A percentile compares a stretch with the other conserved stretches of the same genome.
These are phyloP conservation scores for Nineta flava DNA, from an alignment of 2,888 invertebrate species.

Conservation along the genomic window DNA sequence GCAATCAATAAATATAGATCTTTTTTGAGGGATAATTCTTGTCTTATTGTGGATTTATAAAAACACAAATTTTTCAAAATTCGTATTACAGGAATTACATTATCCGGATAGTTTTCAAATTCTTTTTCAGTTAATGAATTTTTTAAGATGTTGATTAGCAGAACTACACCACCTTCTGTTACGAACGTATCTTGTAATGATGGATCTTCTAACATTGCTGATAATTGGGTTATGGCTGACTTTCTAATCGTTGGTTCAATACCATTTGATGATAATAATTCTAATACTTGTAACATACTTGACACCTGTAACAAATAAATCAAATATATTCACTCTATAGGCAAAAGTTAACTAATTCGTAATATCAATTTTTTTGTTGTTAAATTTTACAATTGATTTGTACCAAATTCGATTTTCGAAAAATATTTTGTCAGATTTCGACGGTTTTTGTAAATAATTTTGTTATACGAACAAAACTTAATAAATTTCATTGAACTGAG, in stretches of 20 bases:
- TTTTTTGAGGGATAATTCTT: slow-evolving; percentile 34
- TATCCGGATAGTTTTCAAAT: slow-evolving; percentile 33
- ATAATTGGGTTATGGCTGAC: slow-evolving; percentile 49
- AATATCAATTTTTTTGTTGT: not conserved
- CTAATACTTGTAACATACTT: slow-evolving; percentile 29
- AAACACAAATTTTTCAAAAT: slow-evolving; percentile 32
- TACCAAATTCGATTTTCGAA: too few relatives aligned
- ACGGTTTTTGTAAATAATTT: too few relatives aligned
- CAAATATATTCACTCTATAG: not conserved
- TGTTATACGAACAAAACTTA: too few relatives aligned
- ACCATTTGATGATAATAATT: slow-evolving; percentile 22
- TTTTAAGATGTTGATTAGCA: slow-evolving; percentile 31
- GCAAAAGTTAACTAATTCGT: not conserved
- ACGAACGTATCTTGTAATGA: slow-evolving; percentile 43
- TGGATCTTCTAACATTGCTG: slow-evolving; percentile 46
- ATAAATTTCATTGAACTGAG: too few relatives aligned
- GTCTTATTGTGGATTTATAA: slow-evolving; percentile 37
- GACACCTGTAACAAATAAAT: slow-evolving; percentile 24
- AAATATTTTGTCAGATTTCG: too few relatives aligned
- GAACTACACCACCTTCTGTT: slow-evolving; percentile 35
- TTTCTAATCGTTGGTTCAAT: slow-evolving; percentile 49
- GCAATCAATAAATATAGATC: slow-evolving; percentile 29
- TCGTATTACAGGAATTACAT: slow-evolving; percentile 30
- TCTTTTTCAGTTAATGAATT: slow-evolving; percentile 29
- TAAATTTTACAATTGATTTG: not conserved